Conservation (phyloP, 2,888 invertebrate genomes). For the Drosophila prostipennis region DNA sequence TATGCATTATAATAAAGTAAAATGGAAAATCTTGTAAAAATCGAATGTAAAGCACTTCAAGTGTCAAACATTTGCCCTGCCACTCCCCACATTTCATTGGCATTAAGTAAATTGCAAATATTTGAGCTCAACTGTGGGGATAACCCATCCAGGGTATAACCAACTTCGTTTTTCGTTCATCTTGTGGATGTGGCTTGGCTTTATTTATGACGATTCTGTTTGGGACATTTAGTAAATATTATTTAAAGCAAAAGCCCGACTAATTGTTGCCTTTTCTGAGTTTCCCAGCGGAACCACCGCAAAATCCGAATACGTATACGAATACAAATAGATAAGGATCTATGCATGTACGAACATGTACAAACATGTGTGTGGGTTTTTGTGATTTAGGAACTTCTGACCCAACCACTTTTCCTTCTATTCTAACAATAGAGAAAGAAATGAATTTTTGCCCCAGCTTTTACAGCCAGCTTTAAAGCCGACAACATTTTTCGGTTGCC, state of each 20-base stretch:
- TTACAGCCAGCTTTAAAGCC: conserved; percentile 19
- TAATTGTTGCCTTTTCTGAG: conserved; percentile 43
- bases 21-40: no score
- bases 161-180: not conserved
- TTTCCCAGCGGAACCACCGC: conserved; percentile 26
- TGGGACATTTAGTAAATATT: conserved; percentile 39
- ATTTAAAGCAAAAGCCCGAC: conserved; percentile 35
- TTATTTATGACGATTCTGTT: conserved; percentile 38
- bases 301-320: conserved; percentile 1
- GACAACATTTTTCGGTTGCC: conserved; percentile 25
- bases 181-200: conserved; percentile 19
- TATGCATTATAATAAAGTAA: not conserved
- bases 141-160: not conserved
- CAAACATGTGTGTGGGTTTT: not conserved
- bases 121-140: not conserved
- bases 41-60: no score
- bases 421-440: conserved; percentile 14
- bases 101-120: conserved; percentile 2
- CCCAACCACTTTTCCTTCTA: conserved; percentile 13
- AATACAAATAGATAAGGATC: conserved; percentile 6
- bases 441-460: not conserved
- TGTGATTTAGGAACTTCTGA: conserved; percentile 25
- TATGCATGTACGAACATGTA: not conserved
- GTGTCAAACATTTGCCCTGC: not conserved
- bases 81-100: conserved; percentile 6